Evolutionary conservation across 2,113 vertebrate species (phyloP).

Genomic region (Pelecanoides urinatrix): DNA sequence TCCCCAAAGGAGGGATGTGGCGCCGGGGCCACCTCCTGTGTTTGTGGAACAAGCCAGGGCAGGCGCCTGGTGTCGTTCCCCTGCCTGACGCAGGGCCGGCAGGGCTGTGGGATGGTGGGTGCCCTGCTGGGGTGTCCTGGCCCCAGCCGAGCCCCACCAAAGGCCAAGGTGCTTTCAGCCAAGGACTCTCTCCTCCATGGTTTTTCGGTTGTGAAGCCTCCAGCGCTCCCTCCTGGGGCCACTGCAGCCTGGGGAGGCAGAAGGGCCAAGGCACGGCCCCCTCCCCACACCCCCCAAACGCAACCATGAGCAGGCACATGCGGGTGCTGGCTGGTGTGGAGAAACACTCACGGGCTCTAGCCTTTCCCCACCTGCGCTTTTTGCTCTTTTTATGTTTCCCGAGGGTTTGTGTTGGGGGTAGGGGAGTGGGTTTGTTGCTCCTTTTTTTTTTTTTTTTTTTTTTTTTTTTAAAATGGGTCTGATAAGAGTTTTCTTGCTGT

Average conservation of each 20-base stretch:
- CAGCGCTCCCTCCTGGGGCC: neutral
- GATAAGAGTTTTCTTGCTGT: neutral
- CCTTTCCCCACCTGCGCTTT: neutral
- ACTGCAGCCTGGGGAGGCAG: neutral
- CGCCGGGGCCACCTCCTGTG: fast-evolving
- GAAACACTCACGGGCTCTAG: neutral
- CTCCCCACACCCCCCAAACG: neutral
- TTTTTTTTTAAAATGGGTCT: neutral
- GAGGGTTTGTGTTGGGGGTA: neutral
- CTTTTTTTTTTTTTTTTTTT: neutral
- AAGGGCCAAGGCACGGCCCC: neutral
- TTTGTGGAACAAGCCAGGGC: neutral
- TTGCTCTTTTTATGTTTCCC: neutral
- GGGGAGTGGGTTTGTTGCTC: neutral
- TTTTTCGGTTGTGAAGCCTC: neutral
- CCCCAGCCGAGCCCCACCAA: fast-evolving
- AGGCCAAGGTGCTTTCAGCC: neutral
- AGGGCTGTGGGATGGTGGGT: neutral
- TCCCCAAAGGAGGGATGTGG: neutral
- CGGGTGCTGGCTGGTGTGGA: fast-evolving
- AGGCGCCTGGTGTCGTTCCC: neutral
- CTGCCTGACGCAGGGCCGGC: fast-evolving
- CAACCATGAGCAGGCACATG: neutral
- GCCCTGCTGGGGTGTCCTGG: neutral
- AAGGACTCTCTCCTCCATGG: fast-evolving